Evolutionary conservation across 2,113 vertebrate genomes (phyloP).

Genomic region (Caranx melampygus): DNA sequence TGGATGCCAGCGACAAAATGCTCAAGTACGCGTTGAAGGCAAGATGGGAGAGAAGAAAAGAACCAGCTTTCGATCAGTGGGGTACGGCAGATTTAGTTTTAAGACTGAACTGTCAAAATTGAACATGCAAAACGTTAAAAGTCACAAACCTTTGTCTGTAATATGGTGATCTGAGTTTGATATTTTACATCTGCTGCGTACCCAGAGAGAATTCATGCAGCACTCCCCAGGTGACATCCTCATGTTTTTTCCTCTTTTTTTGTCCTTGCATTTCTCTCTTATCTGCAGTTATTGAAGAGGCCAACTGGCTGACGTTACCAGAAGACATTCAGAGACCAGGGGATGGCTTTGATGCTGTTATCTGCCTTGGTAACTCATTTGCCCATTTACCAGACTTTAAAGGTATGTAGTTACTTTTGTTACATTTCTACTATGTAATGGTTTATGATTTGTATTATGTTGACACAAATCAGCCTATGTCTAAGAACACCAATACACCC

Average conservation of each 20-base stretch:
- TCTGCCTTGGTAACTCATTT: constrained; percentile 98
- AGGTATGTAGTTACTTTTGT: constrained; percentile 79
- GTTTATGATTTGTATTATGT: background rate
- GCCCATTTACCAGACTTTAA: constrained; percentile 98
- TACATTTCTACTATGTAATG: background rate
- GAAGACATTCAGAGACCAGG: constrained; percentile 90
- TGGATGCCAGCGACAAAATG: constrained; percentile 99
- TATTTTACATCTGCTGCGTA: no score
- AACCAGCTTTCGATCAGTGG: constrained; percentile 93
- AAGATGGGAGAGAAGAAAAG: constrained; percentile 94
- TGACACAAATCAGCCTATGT: background rate
- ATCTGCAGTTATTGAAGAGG: constrained; percentile 93
- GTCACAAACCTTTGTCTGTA: background rate
- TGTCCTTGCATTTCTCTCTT: background rate
- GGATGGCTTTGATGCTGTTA: constrained; percentile 92
- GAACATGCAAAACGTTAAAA: background rate
- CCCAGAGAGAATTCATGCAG: background rate
- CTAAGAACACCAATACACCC: no score
- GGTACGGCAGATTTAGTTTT: constrained; percentile 77
- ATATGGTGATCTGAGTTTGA: background rate
- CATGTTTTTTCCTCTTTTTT: background rate
- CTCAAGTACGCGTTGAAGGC: constrained; percentile 95
- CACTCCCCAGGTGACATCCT: background rate
- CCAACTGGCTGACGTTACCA: constrained; percentile 94
- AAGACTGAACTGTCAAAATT: background rate